These are phyloP conservation scores for Chrysopa pallens DNA, from an alignment of 1,140 invertebrate species.

Conservation along the genomic window DNA sequence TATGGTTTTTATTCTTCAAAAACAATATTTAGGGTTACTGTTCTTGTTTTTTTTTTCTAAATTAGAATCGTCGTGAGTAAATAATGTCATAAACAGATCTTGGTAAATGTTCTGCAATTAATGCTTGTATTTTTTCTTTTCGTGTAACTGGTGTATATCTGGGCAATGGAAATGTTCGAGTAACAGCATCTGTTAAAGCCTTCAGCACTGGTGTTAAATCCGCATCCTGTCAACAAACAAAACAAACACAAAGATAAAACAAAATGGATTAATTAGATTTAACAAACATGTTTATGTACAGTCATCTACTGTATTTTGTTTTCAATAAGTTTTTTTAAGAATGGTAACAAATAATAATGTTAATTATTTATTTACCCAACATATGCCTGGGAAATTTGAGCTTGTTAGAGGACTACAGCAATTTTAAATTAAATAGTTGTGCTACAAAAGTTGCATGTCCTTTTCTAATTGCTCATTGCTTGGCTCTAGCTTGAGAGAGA, in stretches of 20 bases:
- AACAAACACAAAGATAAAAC: conserved; percentile 4
- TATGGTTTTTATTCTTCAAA: no score
- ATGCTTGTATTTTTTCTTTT: conserved; percentile 53
- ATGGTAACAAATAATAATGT: no score
- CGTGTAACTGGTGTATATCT: conserved; percentile 62
- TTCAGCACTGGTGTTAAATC: conserved; percentile 51
- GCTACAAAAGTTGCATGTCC: no score
- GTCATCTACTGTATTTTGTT: no score
- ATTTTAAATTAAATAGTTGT: no score
- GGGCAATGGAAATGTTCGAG: conserved; percentile 57
- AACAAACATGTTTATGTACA: no score
- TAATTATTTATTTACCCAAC: no score
- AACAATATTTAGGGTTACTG: not conserved
- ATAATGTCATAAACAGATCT: conserved; percentile 53
- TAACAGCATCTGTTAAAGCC: conserved; percentile 52
- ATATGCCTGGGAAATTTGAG: no score
- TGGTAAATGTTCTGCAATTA: conserved; percentile 59
- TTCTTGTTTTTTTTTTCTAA: not conserved
- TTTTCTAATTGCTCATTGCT: no score
- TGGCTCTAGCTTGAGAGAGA: no score
- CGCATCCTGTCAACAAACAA: conserved; percentile 32
- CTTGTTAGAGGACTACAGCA: no score
- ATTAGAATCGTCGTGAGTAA: conserved; percentile 27
- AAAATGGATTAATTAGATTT: conserved; percentile 3
- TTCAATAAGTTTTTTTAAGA: no score